Evolutionary conservation across 2,797 vertebrate species (phyloP).

Genomic region (Phyllotis vaccarum): DNA sequence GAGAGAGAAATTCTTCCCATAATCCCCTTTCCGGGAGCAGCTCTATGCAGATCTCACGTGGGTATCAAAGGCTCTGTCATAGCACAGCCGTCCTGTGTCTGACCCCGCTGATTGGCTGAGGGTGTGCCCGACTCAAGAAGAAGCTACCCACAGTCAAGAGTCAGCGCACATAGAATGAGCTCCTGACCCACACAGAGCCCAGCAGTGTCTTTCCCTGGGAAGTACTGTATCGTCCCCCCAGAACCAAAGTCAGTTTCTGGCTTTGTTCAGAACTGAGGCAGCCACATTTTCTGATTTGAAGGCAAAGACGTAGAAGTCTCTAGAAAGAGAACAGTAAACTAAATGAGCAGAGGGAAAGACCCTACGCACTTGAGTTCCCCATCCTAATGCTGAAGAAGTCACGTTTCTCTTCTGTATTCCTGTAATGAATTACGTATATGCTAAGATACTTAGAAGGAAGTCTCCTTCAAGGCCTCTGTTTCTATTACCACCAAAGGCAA

Average conservation of each 20-base stretch:
- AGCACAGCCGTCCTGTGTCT: background rate
- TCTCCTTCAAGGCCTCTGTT: background rate
- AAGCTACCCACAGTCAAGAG: background rate
- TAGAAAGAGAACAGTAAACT: constrained; percentile 1
- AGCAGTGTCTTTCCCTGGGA: background rate
- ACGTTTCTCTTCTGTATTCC: background rate
- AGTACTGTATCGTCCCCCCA: background rate
- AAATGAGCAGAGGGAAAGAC: background rate
- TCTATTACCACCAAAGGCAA: constrained; percentile 58
- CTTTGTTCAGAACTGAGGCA: background rate
- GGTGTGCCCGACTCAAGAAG: background rate
- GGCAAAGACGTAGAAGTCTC: background rate
- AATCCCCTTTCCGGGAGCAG: background rate
- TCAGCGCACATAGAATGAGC: background rate
- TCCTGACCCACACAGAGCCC: background rate
- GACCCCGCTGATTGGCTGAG: background rate
- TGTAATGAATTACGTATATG: background rate
- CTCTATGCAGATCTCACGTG: background rate
- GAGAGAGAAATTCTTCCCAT: background rate
- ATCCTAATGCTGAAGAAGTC: background rate
- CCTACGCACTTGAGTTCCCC: background rate
- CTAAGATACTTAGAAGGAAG: constrained; percentile 2
- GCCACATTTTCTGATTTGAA: background rate
- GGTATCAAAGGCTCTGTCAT: no score
- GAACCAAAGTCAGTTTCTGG: background rate